Evolutionary conservation across 2,888 invertebrate species (phyloP), one percentile per base, ranked within the genome.

Genomic region (Dicranocentrus wangi): DNA sequence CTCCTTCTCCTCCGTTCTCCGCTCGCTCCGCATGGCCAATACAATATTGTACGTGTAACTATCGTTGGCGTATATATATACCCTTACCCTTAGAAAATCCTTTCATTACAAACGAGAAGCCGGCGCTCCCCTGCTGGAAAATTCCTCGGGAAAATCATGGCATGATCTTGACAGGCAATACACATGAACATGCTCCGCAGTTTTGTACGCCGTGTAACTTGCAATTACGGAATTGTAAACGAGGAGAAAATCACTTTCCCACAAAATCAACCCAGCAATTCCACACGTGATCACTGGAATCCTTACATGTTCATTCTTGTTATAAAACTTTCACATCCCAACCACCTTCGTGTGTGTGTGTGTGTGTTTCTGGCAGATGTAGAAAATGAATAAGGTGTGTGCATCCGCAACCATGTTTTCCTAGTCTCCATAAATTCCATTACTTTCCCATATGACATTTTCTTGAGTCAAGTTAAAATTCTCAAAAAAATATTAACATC

Each of bases 31-130:
- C n/a, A n/a, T n/a, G n/a, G n/a, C n/a, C n/a, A n/a, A n/a, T n/a
- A n/a, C n/a, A n/a, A n/a, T n/a, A n/a, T n/a, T n/a, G n/a, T n/a
- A n/a, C n/a, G n/a, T n/a, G n/a, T n/a, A n/a, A n/a, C n/a, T n/a
- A n/a, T n/a, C n/a, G n/a, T n/a, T n/a, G n/a, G n/a, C n/a, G n/a
- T n/a, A n/a, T n/a, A n/a, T n/a, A n/a, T n/a, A n/a, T n/a, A n/a
- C n/a, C n/a, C n/a, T n/a, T 32, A 7, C 32, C 10, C 32, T 32
- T 32, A 32, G 32, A n/a, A 53, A 66, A 75, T 66, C 75, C 78
- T 73, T 72, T 80, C 71, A 80, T 80, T 72, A 80, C 65, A 61
- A n/a, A n/a, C n/a, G n/a, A n/a, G n/a, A n/a, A n/a, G n/a, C n/a
- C 27, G 47, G 51, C 66, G 80, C 66, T 43, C 68, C 80, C 80